Conservation (phyloP, 2,113 vertebrate species). For the Nettapus auritus region DNA sequence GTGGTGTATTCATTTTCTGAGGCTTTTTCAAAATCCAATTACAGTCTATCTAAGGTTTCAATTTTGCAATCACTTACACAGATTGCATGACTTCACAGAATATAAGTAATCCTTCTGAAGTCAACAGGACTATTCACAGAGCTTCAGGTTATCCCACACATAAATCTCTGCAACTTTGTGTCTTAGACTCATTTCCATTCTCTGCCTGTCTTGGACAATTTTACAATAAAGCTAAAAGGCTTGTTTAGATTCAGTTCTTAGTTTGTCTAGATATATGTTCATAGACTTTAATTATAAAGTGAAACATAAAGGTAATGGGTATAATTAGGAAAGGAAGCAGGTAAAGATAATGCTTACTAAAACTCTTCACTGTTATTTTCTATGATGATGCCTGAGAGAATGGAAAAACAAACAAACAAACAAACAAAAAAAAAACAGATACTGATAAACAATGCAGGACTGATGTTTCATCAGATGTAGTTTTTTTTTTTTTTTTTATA, state of each 20-base stretch:
- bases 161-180: conserved; percentile 8
- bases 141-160: neutral
- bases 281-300: neutral
- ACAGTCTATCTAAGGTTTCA: conserved; percentile 39
- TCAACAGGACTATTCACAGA: conserved; percentile 23
- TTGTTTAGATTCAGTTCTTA: neutral
- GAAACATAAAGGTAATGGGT: neutral
- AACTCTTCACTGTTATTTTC: neutral
- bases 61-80: conserved; percentile 38
- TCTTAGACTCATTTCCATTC: neutral
- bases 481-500: neutral
- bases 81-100: conserved; percentile 48
- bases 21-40: conserved; percentile 61
- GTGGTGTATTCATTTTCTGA: conserved; percentile 33
- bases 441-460: neutral
- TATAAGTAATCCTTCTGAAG: conserved; percentile 42
- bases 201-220: neutral
- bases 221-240: neutral
- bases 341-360: neutral
- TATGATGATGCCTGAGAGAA: neutral
- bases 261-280: neutral
- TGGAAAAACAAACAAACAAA: no score
- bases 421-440: no score
- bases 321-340: neutral
- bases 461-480: neutral